Percentiles rank a stretch among this genome's conserved stretches.
Evolutionary conservation across 1,140 invertebrate species (phyloP).

Genomic region (Atta colombica): DNA sequence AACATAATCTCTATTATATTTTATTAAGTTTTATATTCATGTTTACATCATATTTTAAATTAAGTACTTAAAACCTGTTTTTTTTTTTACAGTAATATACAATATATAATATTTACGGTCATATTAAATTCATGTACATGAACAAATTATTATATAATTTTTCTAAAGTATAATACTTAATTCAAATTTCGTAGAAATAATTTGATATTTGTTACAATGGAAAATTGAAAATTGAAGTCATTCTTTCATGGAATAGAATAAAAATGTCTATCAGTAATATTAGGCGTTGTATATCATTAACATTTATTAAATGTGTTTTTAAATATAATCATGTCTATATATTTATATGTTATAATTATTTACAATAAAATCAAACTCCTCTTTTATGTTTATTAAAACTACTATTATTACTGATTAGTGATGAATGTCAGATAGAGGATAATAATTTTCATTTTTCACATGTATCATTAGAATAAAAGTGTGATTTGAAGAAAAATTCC

Average conservation of each 20-base stretch:
- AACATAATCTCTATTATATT: conserved; percentile 9
- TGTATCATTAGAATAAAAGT: neutral
- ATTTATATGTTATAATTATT: conserved; percentile 24
- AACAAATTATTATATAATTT: conserved; percentile 19
- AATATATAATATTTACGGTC: conserved; percentile 32
- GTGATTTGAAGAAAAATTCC: neutral
- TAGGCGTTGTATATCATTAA: neutral
- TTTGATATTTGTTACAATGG: neutral
- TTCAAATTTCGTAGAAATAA: neutral
- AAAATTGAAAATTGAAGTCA: neutral
- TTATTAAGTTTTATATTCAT: conserved; percentile 14
- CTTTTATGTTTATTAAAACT: neutral
- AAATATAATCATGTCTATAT: neutral
- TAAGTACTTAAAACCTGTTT: neutral
- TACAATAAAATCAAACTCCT: conserved; percentile 24
- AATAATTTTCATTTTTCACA: neutral
- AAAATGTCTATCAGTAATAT: neutral
- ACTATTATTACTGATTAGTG: neutral
- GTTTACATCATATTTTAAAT: conserved; percentile 7
- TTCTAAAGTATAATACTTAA: neutral
- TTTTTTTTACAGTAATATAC: conserved; percentile 21
- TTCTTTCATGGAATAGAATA: conserved; percentile 6
- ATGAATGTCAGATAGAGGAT: neutral
- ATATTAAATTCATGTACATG: neutral
- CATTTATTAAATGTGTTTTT: conserved; percentile 6